A percentile compares a stretch with the other conserved stretches of the same genome.
Evolutionary conservation across 2,113 vertebrate species (phyloP).

Genomic region (Podarcis muralis): DNA sequence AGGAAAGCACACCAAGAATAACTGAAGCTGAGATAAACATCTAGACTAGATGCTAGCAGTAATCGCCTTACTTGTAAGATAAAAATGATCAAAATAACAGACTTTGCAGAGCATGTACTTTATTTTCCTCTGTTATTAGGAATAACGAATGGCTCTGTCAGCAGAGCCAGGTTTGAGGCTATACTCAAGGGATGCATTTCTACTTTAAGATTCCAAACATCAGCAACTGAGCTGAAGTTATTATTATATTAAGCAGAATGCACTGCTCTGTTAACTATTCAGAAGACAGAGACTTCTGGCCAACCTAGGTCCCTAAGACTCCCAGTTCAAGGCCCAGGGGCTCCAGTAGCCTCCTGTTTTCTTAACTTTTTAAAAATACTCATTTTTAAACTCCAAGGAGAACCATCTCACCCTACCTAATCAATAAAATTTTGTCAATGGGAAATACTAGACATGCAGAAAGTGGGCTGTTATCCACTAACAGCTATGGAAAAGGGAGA

Average conservation of each 20-base stretch:
- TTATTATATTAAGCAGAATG: not conserved
- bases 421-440: not conserved
- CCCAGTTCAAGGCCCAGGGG: too few relatives aligned
- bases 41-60: not conserved
- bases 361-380: not conserved
- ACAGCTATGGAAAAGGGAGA: not conserved
- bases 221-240: not conserved
- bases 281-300: not conserved
- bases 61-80: not conserved
- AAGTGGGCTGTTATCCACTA: too few relatives aligned
- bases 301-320: not conserved
- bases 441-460: not conserved
- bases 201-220: not conserved
- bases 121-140: not conserved
- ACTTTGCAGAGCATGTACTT: not conserved
- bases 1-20: conserved; percentile 26
- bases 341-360: not conserved
- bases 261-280: not conserved
- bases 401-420: not conserved
- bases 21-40: not conserved
- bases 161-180: not conserved
- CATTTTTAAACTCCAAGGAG: not conserved
- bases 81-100: not conserved
- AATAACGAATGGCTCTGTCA: not conserved
- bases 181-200: not conserved